Conservation (phyloP, 2,113 vertebrate genomes). For the Varanus komodoensis region DNA sequence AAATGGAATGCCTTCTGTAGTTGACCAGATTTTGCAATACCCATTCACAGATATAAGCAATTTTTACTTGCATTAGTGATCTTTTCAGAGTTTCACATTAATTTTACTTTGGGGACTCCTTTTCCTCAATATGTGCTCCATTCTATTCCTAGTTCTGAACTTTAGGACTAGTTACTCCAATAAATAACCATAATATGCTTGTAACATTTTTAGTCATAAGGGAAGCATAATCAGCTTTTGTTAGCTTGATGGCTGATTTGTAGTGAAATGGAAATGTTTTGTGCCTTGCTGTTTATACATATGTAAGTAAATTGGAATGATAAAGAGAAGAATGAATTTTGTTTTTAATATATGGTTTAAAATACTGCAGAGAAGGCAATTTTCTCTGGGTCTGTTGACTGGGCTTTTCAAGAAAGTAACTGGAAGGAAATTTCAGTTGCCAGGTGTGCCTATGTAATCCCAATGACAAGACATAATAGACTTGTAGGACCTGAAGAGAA, state of each 20-base stretch:
- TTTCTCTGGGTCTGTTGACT: background rate
- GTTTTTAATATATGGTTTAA: background rate
- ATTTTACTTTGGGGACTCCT: background rate
- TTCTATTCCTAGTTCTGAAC: background rate
- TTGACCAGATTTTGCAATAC: background rate
- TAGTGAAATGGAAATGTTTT: background rate
- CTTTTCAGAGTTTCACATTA: background rate
- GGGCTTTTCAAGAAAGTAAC: slow-evolving; percentile 36
- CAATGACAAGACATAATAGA: background rate
- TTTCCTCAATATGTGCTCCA: background rate
- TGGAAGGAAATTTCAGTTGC: background rate
- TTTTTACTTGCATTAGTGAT: background rate
- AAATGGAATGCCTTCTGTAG: background rate
- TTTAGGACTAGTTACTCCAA: background rate
- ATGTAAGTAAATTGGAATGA: background rate
- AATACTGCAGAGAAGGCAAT: background rate
- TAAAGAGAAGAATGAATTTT: background rate
- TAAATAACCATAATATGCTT: no score
- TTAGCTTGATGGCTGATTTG: background rate
- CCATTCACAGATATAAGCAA: background rate
- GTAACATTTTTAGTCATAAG: background rate
- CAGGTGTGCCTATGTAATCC: background rate
- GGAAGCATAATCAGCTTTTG: background rate
- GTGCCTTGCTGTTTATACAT: background rate
- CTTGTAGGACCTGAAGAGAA: background rate